Percentiles rank a stretch among this genome's conserved stretches.
Conservation (phyloP, 2,797 vertebrate species). For the Vipera ursinii region DNA sequence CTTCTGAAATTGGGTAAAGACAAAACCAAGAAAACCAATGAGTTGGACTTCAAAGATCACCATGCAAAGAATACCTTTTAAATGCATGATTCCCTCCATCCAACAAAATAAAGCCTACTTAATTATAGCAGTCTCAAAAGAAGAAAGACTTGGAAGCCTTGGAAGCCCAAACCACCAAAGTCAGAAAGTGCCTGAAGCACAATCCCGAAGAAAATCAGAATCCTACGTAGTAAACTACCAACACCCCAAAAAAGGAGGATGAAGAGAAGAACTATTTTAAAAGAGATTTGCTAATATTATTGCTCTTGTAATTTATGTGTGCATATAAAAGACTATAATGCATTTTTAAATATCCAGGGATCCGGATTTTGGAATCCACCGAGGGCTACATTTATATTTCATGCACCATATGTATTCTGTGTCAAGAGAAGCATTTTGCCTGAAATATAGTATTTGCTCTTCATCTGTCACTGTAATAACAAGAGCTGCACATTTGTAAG, state of each 20-base stretch:
- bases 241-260: not conserved
- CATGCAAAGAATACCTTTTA: not conserved
- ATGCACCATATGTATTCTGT: not conserved
- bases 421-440: not conserved
- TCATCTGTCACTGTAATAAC: not conserved
- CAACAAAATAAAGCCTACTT: not conserved
- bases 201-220: not conserved
- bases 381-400: not conserved
- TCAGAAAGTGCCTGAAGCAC: not conserved
- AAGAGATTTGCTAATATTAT: not conserved
- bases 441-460: not conserved
- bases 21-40: not conserved
- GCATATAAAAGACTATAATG: too few relatives aligned
- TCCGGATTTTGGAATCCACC: not conserved
- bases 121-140: not conserved
- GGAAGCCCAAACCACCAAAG: not conserved
- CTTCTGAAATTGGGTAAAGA: not conserved
- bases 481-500: not conserved
- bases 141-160: not conserved
- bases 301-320: not conserved
- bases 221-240: not conserved
- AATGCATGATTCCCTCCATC: not conserved
- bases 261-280: not conserved
- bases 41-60: not conserved
- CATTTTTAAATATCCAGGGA: not conserved